Evolutionary conservation across 2,113 vertebrate genomes (phyloP).

Genomic region (Periophthalmus modestus): DNA sequence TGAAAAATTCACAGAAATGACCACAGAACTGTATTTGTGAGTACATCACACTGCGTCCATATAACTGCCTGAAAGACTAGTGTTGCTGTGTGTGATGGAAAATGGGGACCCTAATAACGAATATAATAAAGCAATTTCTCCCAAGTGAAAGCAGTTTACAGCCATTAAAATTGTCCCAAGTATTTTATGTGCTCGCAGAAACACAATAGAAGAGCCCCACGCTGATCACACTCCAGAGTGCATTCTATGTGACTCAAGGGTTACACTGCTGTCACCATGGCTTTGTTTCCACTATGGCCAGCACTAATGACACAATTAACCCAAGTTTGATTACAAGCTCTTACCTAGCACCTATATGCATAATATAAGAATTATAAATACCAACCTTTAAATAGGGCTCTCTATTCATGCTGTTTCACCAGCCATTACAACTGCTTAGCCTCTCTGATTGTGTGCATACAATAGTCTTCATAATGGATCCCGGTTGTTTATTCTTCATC

Average conservation of each 20-base stretch:
- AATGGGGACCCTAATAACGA: constrained; percentile 18
- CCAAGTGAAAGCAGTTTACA: constrained; percentile 18
- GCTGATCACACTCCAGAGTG: constrained; percentile 24
- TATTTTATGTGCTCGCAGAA: constrained; percentile 26
- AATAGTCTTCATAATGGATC: not conserved
- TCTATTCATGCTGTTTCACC: constrained; percentile 14
- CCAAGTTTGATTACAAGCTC: constrained; percentile 40
- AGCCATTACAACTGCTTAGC: constrained; percentile 29
- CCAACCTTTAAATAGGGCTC: constrained; percentile 13
- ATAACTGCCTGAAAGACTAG: constrained; percentile 14
- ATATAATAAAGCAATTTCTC: constrained; percentile 31
- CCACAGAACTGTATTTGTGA: constrained; percentile 26
- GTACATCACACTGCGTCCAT: constrained; percentile 16
- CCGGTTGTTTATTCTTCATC: not conserved
- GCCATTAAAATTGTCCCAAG: constrained; percentile 31
- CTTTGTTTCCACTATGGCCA: constrained; percentile 17
- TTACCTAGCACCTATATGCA: not conserved
- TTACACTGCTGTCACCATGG: not conserved
- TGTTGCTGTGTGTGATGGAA: constrained; percentile 22
- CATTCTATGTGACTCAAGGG: not conserved
- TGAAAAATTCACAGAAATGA: constrained; percentile 18
- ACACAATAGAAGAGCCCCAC: constrained; percentile 34
- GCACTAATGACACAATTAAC: constrained; percentile 15
- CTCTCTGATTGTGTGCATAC: constrained; percentile 32
- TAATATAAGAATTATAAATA: constrained; percentile 5